Base-by-base conservation (phyloP, 2,888 invertebrate species). In the Cataglyphis cursor region DNA sequence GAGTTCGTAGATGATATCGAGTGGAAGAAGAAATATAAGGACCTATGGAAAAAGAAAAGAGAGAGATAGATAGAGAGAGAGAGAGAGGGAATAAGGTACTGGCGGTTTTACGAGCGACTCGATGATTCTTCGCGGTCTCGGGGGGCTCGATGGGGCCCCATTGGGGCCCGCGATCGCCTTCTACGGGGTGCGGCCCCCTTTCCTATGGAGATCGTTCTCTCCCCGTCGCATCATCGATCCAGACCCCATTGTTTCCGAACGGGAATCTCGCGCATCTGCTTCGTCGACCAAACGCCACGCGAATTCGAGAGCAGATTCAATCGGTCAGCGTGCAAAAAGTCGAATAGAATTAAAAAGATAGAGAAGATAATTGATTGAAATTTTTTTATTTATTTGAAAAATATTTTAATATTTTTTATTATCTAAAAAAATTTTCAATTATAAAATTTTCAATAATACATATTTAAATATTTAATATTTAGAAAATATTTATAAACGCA, bases 1-100 rank as follows among this genome's bases (percentile, higher is more conserved):
- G 82, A 75, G 86, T 84, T 90, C 84, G 88, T 89, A 92, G 92
- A 92, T 92, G 90, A 87, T 92, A 90, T 91, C 92, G 91, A 85
- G 86, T 57, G 83, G 86, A 89, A 84, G 82, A 85, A 83, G 88
- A 91, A 90, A 91, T 90, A 76, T 66, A 91, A 88, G 89, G 85
- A 89, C 88, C 89, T 81, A 87, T 87, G 86, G 87, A 88, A 87
- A 89, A 87, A 86, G 76, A 74, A 81, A 54, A 81, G 64, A 48
- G 81, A 75, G 61, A 83, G 54, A 59, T 85, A 64, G 80, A 76
- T 72, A 51, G 78, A 41, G 61, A 62, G 59, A 44, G 66, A 18
- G 24, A 41, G 62, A 65, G 82, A 18, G 61, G 64, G 84, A 89
- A 84, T 81, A 88, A 87, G 86, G 86, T 83, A 87, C 87, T 82